phyloP scores from a whole-genome alignment of 2,797 vertebrate species.

The Rachycentron canadum region DNA sequence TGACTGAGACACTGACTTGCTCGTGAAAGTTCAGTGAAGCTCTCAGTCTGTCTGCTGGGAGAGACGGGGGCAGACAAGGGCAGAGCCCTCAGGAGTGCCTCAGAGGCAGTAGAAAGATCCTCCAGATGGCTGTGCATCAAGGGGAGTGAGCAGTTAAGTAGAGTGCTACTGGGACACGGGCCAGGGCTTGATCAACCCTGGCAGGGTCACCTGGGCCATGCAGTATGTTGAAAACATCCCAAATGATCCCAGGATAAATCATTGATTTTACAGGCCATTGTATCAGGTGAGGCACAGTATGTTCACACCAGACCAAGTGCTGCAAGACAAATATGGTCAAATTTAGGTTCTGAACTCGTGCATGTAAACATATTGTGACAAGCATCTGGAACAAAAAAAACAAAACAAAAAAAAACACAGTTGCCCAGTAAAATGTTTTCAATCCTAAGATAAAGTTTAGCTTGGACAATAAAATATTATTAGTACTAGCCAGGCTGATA shows the following conservation, averaged over 20 bases:
- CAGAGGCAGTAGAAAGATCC: conserved; percentile 39
- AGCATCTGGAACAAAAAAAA: not conserved
- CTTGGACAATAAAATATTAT: not conserved
- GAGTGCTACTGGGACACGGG: conserved; percentile 30
- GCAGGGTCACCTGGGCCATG: conserved; percentile 34
- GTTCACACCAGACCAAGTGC: not conserved
- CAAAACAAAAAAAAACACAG: not conserved
- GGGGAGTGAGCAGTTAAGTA: conserved; percentile 27
- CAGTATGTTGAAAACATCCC: conserved; percentile 13
- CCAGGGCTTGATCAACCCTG: conserved; percentile 46
- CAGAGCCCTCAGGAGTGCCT: conserved; percentile 34
- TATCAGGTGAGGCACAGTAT: not conserved
- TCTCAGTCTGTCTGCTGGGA: conserved; percentile 36
- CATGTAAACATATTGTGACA: not conserved
- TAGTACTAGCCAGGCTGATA: not conserved
- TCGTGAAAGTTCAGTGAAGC: conserved; percentile 40
- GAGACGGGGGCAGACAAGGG: conserved; percentile 30
- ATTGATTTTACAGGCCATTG: not conserved
- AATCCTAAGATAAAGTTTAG: not conserved
- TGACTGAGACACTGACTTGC: conserved; percentile 24
- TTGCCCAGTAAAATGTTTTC: not conserved
- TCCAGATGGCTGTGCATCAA: conserved; percentile 56
- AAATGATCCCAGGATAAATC: conserved; percentile 21
- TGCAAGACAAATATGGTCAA: not conserved
- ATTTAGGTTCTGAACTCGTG: not conserved